Percentiles rank a stretch among this genome's conserved stretches.
phyloP scores from a whole-genome alignment of 2,797 vertebrate species.

The Cirrhinus mrigala region DNA sequence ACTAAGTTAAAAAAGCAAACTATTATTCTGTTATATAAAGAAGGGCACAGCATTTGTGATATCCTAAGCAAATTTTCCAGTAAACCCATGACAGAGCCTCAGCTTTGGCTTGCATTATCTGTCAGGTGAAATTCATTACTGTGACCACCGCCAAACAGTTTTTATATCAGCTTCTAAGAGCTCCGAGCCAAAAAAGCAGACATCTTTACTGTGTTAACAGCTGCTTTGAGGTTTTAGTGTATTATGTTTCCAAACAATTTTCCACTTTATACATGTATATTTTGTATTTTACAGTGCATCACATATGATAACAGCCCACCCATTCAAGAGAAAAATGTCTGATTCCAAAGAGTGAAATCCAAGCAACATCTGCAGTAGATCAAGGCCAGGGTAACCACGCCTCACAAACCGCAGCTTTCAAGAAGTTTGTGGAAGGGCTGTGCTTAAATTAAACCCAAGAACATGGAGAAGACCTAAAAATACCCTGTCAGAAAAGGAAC shows the following conservation, averaged over 20 bases:
- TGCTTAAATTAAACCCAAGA: constrained; percentile 74
- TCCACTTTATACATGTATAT: constrained; percentile 13
- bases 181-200: constrained; percentile 48
- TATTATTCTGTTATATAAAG: not conserved
- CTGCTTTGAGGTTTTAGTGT: constrained; percentile 43
- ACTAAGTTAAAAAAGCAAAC: not conserved
- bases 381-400: constrained; percentile 58
- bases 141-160: not conserved
- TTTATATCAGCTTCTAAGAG: constrained; percentile 34
- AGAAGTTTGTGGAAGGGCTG: constrained; percentile 68
- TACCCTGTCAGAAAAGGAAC: constrained; percentile 65
- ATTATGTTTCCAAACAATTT: constrained; percentile 28
- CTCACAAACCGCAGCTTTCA: constrained; percentile 63
- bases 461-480: constrained; percentile 69
- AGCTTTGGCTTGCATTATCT: constrained; percentile 38
- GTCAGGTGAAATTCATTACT: constrained; percentile 64
- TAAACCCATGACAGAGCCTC: not conserved
- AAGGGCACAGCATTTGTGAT: constrained; percentile 2
- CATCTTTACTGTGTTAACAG: constrained; percentile 57
- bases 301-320: constrained; percentile 52
- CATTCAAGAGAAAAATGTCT: constrained; percentile 47
- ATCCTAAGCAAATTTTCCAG: constrained; percentile 18
- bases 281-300: constrained; percentile 15
- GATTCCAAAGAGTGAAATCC: constrained; percentile 62
- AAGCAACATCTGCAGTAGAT: constrained; percentile 71